Evolutionary conservation across 2,113 vertebrate species (phyloP).

Genomic region (Dendropsophus ebraccatus): DNA sequence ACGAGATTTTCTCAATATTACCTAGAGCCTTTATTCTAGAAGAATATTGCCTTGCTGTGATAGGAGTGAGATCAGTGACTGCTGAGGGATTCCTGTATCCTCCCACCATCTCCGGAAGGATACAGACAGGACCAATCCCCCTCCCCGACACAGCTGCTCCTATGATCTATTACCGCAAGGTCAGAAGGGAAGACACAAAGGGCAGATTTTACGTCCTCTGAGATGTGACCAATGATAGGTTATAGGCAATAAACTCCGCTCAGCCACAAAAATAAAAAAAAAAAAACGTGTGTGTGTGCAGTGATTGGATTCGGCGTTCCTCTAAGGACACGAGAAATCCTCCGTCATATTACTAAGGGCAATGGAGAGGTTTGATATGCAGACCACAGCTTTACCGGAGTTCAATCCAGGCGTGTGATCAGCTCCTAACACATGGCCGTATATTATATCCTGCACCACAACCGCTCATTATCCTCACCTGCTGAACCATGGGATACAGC

Average conservation of each 20-base stretch:
- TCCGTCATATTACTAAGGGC: background rate
- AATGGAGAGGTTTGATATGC: background rate
- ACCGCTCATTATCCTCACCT: background rate
- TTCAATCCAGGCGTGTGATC: background rate
- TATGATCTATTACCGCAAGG: constrained; percentile 11
- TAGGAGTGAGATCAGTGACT: background rate
- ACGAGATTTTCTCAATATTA: too few relatives aligned
- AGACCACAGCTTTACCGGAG: background rate
- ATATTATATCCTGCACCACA: background rate
- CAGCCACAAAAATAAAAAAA: constrained; percentile 10
- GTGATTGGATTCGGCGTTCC: background rate
- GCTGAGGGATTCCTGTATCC: background rate
- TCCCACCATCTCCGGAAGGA: background rate
- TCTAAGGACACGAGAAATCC: background rate
- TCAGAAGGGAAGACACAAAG: constrained; percentile 8
- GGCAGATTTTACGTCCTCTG: background rate
- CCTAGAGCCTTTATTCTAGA: background rate
- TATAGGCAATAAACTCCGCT: background rate
- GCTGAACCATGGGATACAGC: too few relatives aligned
- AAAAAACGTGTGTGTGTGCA: background rate
- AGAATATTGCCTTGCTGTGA: background rate
- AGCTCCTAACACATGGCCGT: background rate
- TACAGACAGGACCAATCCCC: background rate
- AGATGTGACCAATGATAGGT: constrained; percentile 13
- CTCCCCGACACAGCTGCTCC: background rate